Base-by-base conservation (phyloP, 2,113 vertebrate species). In the Albula goreensis region DNA sequence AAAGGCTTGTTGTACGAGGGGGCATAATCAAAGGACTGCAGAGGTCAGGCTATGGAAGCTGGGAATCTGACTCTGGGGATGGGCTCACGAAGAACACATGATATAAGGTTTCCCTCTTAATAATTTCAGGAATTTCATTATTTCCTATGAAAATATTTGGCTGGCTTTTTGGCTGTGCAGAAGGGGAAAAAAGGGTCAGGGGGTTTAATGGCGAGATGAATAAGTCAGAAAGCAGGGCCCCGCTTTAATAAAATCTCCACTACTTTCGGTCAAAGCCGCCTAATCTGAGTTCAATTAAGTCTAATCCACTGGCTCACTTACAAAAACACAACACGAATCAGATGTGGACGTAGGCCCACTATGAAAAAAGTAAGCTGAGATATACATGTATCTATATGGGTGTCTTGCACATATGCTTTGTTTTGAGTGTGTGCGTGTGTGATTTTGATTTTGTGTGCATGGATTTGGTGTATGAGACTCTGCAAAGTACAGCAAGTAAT, bases 81-180 rank as follows among this genome's bases (percentile, higher is more conserved):
- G 70, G 80, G 74, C 87, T 83, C 87, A 66, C 81, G 88, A 86
- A 79, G 86, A 87, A 60, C 88, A 91, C 86, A 93, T 94, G 89
- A 94, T 93, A 93, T 91, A 92, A 93, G 91, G 90, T 92, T 92
- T 87, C 89, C 91, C 88, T 91, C 89, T 85, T 93, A 93, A 95
- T 94, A 92, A 94, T 95, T 95, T 95, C 91, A 94, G 94, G 94
- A 95, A 96, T 95, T 94, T 95, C 88, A 94, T 94, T 94, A 94
- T 95, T 94, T 95, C 93, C 94, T 93, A 88, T 86, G 90, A 94
- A 95, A 95, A 95, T 94, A 95, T 95, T 95, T 95, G 90, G 90
- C 88, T 89, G 90, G 89, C 91, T 90, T 83, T 92, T 94, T 90
- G 89, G 89, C 80, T 85, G 52, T 63, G 84, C 48, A 81, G 56